Percentiles rank a stretch among this genome's conserved stretches.
phyloP scores from a whole-genome alignment of 2,888 invertebrate genomes.

The Troglohyphantes excavatus region DNA sequence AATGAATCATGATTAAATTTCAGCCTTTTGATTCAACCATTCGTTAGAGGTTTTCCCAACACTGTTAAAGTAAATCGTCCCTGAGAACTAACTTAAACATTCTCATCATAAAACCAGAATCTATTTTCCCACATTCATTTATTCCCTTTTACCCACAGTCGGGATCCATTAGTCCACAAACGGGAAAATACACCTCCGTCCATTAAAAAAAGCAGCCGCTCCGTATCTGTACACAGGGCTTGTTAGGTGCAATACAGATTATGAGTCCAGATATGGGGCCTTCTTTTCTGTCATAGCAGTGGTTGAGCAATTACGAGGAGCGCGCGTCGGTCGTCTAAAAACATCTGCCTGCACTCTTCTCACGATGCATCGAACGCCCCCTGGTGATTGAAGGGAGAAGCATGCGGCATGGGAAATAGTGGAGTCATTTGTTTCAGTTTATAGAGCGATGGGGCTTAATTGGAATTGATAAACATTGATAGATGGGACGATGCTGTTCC shows the following conservation, averaged over 20 bases:
- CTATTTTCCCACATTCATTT: conserved; percentile 28
- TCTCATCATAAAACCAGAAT: background rate
- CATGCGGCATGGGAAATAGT: no score
- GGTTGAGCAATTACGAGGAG: conserved; percentile 50
- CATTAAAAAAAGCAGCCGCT: background rate
- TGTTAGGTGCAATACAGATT: conserved; percentile 21
- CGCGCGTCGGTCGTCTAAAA: background rate
- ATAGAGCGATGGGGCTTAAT: no score
- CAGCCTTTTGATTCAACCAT: no score
- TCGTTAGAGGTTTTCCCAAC: no score
- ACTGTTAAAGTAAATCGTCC: no score
- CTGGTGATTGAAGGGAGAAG: conserved; percentile 13
- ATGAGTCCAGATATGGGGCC: background rate
- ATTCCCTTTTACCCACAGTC: background rate
- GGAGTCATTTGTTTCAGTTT: no score
- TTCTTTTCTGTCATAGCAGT: background rate
- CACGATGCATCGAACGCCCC: conserved; percentile 54
- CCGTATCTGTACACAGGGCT: background rate
- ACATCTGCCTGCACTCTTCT: conserved; percentile 69
- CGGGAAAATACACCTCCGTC: background rate
- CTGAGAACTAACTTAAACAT: no score
- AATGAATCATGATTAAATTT: no score
- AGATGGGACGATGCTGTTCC: no score
- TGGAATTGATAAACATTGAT: no score
- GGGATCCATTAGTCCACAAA: background rate